Percentiles rank a stretch among this genome's conserved stretches.
Conservation (phyloP, 37 sponge, comb jelly and placozoan species). For the Ianthella basta region DNA sequence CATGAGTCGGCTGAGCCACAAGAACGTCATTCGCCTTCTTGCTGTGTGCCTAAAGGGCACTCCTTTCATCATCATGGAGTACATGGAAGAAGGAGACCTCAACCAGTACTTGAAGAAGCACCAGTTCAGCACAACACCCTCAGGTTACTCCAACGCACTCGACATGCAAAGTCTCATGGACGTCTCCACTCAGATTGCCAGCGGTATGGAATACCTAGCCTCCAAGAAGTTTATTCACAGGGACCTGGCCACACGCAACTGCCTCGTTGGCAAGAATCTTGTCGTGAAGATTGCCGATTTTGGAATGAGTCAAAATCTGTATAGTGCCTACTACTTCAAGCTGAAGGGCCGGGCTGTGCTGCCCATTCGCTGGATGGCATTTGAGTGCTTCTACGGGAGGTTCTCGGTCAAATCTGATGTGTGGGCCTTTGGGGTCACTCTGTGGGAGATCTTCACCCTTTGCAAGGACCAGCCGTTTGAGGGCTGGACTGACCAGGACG, state of each 20-base stretch:
- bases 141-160: conserved; percentile 56
- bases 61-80: conserved; percentile 86
- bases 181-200: conserved; percentile 78
- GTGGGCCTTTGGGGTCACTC: conserved; percentile 81
- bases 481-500: conserved; percentile 73
- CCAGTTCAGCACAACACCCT: conserved; percentile 29
- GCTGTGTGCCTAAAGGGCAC: conserved; percentile 47
- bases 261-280: conserved; percentile 68
- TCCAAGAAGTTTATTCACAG: conserved; percentile 75
- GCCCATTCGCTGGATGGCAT: conserved; percentile 89
- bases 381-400: conserved; percentile 87
- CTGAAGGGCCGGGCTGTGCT: conserved; percentile 72
- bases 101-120: conserved; percentile 72
- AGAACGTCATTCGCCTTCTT: conserved; percentile 68
- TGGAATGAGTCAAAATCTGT: conserved; percentile 79
- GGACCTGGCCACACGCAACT: conserved; percentile 80
- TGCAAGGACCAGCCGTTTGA: conserved; percentile 71
- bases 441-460: conserved; percentile 87
- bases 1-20: conserved; percentile 73
- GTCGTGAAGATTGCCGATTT: conserved; percentile 74
- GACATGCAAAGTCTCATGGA: conserved; percentile 76
- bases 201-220: conserved; percentile 84
- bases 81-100: conserved; percentile 92
- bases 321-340: conserved; percentile 70
- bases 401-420: conserved; percentile 87